Evolutionary conservation across 1,140 invertebrate genomes (phyloP).

Genomic region (Drosophila punjabiensis): DNA sequence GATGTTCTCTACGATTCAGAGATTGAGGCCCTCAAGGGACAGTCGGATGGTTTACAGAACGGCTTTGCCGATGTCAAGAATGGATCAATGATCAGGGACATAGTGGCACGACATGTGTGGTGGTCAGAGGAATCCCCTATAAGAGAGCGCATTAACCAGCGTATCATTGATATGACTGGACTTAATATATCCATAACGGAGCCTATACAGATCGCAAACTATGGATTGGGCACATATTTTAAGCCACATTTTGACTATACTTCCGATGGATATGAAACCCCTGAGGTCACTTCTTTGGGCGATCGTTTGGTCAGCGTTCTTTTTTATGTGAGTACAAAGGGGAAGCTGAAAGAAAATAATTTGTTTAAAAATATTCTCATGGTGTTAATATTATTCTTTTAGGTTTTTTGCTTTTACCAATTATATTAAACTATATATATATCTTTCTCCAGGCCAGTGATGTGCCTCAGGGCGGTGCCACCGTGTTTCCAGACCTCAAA

Average conservation of each 20-base stretch:
- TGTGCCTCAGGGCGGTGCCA: conserved; percentile 96
- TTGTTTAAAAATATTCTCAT: not conserved
- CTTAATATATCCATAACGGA: conserved; percentile 86
- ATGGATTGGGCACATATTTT: conserved; percentile 89
- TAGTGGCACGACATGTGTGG: conserved; percentile 26
- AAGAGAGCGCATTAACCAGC: conserved; percentile 90
- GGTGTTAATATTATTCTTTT: not conserved
- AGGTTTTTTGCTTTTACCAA: not conserved
- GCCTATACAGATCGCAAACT: conserved; percentile 88
- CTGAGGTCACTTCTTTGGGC: conserved; percentile 4
- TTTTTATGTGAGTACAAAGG: conserved; percentile 48
- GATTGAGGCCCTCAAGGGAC: conserved; percentile 94
- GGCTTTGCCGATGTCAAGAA: conserved; percentile 93
- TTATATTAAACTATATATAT: not conserved
- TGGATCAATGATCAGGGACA: conserved; percentile 39
- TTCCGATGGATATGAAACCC: conserved; percentile 66
- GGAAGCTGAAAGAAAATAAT: not conserved
- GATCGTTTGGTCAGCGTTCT: conserved; percentile 57
- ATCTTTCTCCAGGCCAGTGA: conserved; percentile 92
- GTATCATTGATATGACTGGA: conserved; percentile 91
- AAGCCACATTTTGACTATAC: conserved; percentile 88
- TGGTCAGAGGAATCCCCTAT: conserved; percentile 89
- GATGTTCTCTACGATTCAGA: conserved; percentile 95
- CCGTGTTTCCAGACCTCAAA: conserved; percentile 95
- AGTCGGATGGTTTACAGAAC: conserved; percentile 92